Conservation (phyloP, 1,140 invertebrate species). For the Rhizoglyphus robini region DNA sequence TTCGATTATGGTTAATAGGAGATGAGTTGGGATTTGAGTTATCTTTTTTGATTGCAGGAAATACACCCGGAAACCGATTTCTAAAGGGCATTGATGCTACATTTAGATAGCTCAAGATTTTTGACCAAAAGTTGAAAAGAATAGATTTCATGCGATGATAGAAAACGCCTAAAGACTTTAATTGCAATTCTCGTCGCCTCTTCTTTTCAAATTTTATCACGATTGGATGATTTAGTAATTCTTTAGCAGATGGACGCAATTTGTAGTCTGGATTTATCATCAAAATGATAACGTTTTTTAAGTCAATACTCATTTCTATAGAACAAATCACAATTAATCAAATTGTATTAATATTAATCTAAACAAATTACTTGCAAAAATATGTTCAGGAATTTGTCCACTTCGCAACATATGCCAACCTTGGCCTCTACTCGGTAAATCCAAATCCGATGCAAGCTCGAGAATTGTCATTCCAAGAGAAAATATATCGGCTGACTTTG, state of each 20-base stretch:
- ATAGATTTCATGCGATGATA: too few relatives aligned
- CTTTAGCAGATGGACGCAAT: slow-evolving; percentile 40
- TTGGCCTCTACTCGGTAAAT: slow-evolving; percentile 49
- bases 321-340: not conserved
- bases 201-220: not conserved
- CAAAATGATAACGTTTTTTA: slow-evolving; percentile 40
- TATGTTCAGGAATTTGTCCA: slow-evolving; percentile 37
- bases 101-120: too few relatives aligned
- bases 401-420: slow-evolving; percentile 51
- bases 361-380: slow-evolving; percentile 31
- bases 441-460: slow-evolving; percentile 53
- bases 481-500: slow-evolving; percentile 41
- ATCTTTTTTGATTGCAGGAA: too few relatives aligned
- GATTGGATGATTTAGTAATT: slow-evolving; percentile 33
- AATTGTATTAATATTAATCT: too few relatives aligned
- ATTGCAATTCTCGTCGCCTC: not conserved
- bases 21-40: not conserved
- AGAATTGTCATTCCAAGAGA: slow-evolving; percentile 57
- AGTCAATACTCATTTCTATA: slow-evolving; percentile 40
- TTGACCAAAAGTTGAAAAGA: too few relatives aligned
- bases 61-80: too few relatives aligned
- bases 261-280: slow-evolving; percentile 45
- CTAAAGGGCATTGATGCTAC: too few relatives aligned
- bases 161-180: too few relatives aligned
- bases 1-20: slow-evolving; percentile 8